Base-by-base conservation (phyloP, 30 jellyfish, hydroid and myxozoan genomes). In the Rhopilema esculentum region DNA sequence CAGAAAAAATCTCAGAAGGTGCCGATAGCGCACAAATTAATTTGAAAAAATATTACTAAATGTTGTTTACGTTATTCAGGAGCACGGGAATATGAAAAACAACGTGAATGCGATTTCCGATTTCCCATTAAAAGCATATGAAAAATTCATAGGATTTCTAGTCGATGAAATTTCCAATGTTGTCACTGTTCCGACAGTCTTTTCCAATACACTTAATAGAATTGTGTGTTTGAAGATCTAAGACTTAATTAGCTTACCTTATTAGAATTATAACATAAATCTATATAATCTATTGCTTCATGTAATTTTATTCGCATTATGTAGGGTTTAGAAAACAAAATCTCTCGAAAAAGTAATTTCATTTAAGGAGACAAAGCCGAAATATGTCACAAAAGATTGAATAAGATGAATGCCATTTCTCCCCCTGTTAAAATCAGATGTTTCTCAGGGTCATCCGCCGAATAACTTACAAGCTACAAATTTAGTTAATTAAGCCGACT, bases 381-480 rank as follows among this genome's bases (percentile, higher is more conserved):
- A 19, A 40, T 31, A 65, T 80, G 75, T 29, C 21, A 64, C 49
- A 16, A 79, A 78, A 73, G 73, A 74, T 73, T 85, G 88, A 75
- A 72, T 52, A 66, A 69, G 32, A 83, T 26, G 48, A 27, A 64
- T 40, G 69, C 62, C 27, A 49, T 25, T 23, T 31, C 32, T 66
- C 30, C 16, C 72, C 51, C 79, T 28, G 73, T 72, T 27, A 49
- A 80, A 63, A 29, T 80, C 69, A 66, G 90, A 30, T 66, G 33
- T 32, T 65, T 80, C 72, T 23, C 71, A 80, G 90, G 90, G 90
- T 80, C 90, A 80, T 68, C 68, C 82, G 90, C 72, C 90, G 57
- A 40, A 40, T 40, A 40, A 40, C 57, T 40, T 12, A 40, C 57
- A 40, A 40, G 57, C 9, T 40, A 40, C 12, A 40, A 40, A 2